Evolutionary conservation across 2,888 invertebrate species (phyloP).

Genomic region (Limenitis camilla): DNA sequence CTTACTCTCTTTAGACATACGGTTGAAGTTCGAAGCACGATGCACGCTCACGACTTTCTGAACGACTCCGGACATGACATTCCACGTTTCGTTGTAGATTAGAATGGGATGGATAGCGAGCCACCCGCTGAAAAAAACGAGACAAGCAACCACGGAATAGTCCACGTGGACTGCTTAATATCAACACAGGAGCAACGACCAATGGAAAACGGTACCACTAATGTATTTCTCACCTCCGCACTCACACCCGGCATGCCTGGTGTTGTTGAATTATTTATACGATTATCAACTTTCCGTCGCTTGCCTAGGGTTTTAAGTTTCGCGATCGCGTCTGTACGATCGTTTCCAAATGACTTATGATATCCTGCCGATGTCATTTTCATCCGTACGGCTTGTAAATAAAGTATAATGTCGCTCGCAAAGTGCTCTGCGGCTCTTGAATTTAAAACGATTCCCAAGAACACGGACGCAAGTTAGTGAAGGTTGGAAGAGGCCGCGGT

Average conservation of each 20-base stretch:
- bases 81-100: conserved; percentile 75
- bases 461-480: conserved; percentile 72
- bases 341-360: conserved; percentile 59
- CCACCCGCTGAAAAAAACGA: conserved; percentile 67
- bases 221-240: conserved; percentile 76
- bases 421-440: conserved; percentile 67
- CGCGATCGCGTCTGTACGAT: conserved; percentile 32
- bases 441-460: conserved; percentile 74
- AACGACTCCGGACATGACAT: conserved; percentile 75
- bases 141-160: conserved; percentile 67
- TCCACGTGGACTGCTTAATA: conserved; percentile 75
- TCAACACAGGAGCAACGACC: conserved; percentile 74
- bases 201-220: conserved; percentile 75
- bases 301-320: conserved; percentile 52
- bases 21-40: conserved; percentile 64
- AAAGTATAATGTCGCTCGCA: conserved; percentile 48
- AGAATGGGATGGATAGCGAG: conserved; percentile 70
- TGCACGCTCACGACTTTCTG: conserved; percentile 75
- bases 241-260: conserved; percentile 66
- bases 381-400: conserved; percentile 37
- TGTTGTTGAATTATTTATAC: conserved; percentile 53
- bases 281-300: conserved; percentile 52
- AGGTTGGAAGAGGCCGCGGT: conserved; percentile 72
- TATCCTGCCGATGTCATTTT: conserved; percentile 43
- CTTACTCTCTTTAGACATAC: conserved; percentile 48